A percentile compares a stretch with the other conserved stretches of the same genome.
phyloP scores from a whole-genome alignment of 2,113 vertebrate genomes.

The Xyrauchen texanus region DNA sequence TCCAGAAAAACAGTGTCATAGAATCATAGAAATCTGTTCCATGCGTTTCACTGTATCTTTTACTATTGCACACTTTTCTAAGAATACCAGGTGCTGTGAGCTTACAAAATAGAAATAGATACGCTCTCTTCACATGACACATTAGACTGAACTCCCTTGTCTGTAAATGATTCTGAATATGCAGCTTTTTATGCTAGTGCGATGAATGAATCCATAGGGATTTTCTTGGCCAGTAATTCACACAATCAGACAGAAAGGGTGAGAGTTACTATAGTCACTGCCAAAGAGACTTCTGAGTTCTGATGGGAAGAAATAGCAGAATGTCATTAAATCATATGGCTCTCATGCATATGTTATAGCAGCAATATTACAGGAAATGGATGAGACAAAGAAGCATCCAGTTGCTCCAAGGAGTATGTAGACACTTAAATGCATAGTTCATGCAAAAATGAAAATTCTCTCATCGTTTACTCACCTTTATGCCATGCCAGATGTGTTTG shows the following conservation, averaged over 20 bases:
- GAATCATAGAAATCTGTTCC: conserved; percentile 29
- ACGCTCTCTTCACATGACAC: neutral
- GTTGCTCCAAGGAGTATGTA: too few species aligned
- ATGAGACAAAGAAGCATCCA: too few species aligned
- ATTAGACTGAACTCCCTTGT: neutral
- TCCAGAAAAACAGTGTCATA: conserved; percentile 17
- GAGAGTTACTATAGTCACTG: conserved; percentile 1
- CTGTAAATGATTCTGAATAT: conserved; percentile 8
- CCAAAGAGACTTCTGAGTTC: neutral
- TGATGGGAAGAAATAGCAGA: neutral
- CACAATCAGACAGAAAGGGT: conserved; percentile 7
- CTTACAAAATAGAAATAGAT: neutral
- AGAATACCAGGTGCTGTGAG: conserved; percentile 6
- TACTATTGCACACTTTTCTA: conserved; percentile 13
- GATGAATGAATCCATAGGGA: neutral
- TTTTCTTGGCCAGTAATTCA: conserved; percentile 32
- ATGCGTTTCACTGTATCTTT: neutral
- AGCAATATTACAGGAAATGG: too few species aligned
- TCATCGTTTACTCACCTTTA: too few species aligned
- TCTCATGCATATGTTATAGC: too few species aligned
- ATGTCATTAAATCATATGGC: neutral
- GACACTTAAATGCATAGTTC: too few species aligned
- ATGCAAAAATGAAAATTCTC: too few species aligned
- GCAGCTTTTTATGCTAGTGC: neutral
- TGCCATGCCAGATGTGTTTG: too few species aligned